A percentile compares a stretch with the other conserved stretches of the same genome.
These are phyloP conservation scores for Silvanus unidentatus DNA, from an alignment of 2,888 invertebrate genomes.

Conservation along the genomic window DNA sequence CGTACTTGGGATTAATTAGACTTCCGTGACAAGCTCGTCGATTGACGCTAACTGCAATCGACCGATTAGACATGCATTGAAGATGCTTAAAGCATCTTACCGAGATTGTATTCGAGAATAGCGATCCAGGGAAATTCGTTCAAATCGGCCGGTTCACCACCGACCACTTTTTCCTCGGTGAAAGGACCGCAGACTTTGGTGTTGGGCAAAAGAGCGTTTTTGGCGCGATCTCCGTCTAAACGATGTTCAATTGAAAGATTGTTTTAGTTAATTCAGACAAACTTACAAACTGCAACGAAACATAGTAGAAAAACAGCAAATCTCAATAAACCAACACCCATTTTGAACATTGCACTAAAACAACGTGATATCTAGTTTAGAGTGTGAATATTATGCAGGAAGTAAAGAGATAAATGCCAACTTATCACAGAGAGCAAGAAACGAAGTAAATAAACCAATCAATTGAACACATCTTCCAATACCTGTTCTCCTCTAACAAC, in stretches of 20 bases:
- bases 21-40: not conserved
- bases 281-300: not conserved
- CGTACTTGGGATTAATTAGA: not conserved
- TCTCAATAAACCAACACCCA: too few relatives aligned
- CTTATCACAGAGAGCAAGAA: too few relatives aligned
- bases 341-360: too few relatives aligned
- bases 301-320: not conserved
- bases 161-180: not conserved
- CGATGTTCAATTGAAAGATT: not conserved
- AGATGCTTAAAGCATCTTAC: too few relatives aligned
- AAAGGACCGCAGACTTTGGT: not conserved
- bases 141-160: not conserved
- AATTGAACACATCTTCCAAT: too few relatives aligned
- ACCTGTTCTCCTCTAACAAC: too few relatives aligned
- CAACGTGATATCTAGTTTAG: too few relatives aligned
- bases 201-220: not conserved
- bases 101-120: not conserved
- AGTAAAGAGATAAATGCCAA: too few relatives aligned
- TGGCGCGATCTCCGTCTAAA: not conserved
- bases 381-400: too few relatives aligned
- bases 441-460: too few relatives aligned
- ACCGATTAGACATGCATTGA: too few relatives aligned
- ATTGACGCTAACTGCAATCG: too few relatives aligned
- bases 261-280: not conserved
- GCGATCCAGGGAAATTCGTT: constrained; percentile 1